Base-by-base conservation (phyloP, 2,113 vertebrate genomes). In the Pteropus alecto region DNA sequence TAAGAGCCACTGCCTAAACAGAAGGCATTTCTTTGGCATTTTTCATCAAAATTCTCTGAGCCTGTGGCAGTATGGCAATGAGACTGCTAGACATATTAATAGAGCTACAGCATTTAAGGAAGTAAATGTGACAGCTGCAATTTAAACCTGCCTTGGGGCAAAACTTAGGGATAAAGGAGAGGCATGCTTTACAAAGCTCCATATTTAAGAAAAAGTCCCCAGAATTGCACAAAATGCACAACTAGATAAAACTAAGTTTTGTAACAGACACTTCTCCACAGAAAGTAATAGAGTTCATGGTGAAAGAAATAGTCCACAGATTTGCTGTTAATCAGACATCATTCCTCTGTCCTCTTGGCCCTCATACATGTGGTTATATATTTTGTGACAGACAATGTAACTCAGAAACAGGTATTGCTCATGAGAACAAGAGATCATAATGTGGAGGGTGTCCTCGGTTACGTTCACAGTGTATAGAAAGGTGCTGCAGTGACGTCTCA, bases 161-260 rank as follows among this genome's bases (percentile, higher is more conserved):
- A 92, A 96, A 94, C n/a, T 94, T 83, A 94, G 33, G 33, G 33
- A 86, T 85, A 92, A 97, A 95, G 82, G 43, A 68, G 24, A 91
- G 13, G 33, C 19, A 82, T 54, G 35, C 28, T 88, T 88, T 84
- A 54, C 33, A 90, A 68, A 82, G 24, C 9, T 94, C 96, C 51
- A 24, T 65, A 86, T 77, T 89, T 96, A 83, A 92, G 24, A 78
- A 82, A 84, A 90, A 94, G 38, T 81, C 9, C 4, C 30, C 9
- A 63, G 91, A 96, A 94, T 71, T 83, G 22, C 48, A 93, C 38
- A 76, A 85, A 78, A 94, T 63, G 61, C 46, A 71, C 70, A 63
- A n/a, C 0, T 77, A n/a, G 13, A 41, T 93, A 71, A 54, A 63
- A 88, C n/a, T 71, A 91, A 93, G 54, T 94, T 95, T 93, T 56